phyloP scores from a whole-genome alignment of 1,140 invertebrate genomes.

The Scylla paramamosain region DNA sequence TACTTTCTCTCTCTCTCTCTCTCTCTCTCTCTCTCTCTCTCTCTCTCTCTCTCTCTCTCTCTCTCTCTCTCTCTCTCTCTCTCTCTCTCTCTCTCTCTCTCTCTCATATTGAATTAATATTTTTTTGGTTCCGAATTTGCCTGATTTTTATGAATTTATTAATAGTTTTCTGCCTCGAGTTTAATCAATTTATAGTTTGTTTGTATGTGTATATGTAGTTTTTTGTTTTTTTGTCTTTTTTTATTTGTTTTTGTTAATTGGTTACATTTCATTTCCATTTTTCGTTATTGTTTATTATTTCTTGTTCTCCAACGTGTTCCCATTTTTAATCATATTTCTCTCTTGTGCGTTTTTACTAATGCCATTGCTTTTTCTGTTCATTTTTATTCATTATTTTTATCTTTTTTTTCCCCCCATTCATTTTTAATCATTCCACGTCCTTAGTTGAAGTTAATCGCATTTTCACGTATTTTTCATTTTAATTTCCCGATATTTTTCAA shows the following conservation, averaged over 20 bases:
- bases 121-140: neutral
- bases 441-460: neutral
- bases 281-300: too few relatives aligned
- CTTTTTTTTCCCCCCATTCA: neutral
- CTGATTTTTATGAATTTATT: neutral
- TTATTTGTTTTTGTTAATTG: neutral
- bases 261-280: neutral
- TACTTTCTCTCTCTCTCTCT: constrained; percentile 18
- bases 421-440: neutral
- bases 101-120: neutral
- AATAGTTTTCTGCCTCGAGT: neutral
- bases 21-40: constrained; percentile 11
- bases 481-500: neutral
- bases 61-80: neutral
- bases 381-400: neutral
- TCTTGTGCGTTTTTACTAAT: too few relatives aligned
- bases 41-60: neutral
- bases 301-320: too few relatives aligned
- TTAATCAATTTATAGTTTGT: neutral
- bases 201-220: neutral
- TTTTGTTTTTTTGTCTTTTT: neutral
- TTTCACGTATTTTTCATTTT: too few relatives aligned
- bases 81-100: constrained; percentile 7
- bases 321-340: too few relatives aligned
- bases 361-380: too few relatives aligned